phyloP scores from a whole-genome alignment of 1,140 invertebrate genomes.

The Zophobas morio region DNA sequence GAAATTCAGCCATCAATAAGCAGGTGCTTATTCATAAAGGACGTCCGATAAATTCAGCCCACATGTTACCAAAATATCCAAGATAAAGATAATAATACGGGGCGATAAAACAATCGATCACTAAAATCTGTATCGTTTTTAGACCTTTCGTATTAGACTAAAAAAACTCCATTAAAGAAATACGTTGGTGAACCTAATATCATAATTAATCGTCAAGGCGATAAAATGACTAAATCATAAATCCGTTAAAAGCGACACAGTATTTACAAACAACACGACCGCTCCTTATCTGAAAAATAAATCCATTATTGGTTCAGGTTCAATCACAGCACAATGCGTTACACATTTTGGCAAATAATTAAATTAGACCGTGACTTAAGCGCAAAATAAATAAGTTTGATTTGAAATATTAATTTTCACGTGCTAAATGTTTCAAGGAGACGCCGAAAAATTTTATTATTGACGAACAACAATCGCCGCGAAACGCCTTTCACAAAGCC shows the following conservation, averaged over 20 bases:
- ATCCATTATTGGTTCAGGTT: background rate
- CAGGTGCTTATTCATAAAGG: background rate
- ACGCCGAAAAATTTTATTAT: background rate
- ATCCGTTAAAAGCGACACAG: too few relatives aligned
- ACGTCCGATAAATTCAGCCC: background rate
- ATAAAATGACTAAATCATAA: too few relatives aligned
- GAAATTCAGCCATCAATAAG: background rate
- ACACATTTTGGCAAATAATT: constrained; percentile 21
- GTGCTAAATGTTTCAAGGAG: constrained; percentile 31
- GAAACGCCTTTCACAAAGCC: too few relatives aligned
- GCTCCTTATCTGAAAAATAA: background rate
- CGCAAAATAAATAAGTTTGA: constrained; percentile 5
- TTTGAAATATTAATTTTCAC: constrained; percentile 23
- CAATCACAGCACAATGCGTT: background rate
- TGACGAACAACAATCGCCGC: too few relatives aligned
- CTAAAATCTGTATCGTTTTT: too few relatives aligned
- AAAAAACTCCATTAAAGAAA: too few relatives aligned
- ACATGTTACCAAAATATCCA: constrained; percentile 6
- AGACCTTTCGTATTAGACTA: too few relatives aligned
- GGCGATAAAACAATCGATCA: background rate
- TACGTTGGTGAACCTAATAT: too few relatives aligned
- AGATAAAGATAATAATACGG: background rate
- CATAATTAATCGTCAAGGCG: too few relatives aligned
- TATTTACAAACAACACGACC: background rate
- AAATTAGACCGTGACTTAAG: constrained; percentile 24